Conservation (phyloP, 2,113 vertebrate genomes). For the Laticauda colubrina region DNA sequence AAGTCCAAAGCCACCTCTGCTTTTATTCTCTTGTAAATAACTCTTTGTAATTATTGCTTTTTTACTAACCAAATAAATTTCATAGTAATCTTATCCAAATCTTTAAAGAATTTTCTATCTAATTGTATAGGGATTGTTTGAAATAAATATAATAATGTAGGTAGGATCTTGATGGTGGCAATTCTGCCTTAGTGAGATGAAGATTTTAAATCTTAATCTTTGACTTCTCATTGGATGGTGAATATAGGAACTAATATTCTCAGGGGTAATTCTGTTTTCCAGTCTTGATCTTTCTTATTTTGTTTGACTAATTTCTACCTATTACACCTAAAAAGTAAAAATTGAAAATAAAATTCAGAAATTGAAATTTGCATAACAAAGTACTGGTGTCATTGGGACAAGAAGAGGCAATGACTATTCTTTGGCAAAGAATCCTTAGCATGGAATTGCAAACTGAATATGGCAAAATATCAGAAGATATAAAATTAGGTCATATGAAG, state of each 20-base stretch:
- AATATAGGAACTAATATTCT: not conserved
- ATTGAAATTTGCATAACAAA: not conserved
- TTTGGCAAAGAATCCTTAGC: not conserved
- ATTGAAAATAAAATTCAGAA: not conserved
- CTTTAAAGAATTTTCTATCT: too few species aligned
- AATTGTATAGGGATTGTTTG: too few species aligned
- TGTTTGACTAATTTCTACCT: not conserved
- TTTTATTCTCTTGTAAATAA: too few species aligned
- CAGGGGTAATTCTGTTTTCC: not conserved
- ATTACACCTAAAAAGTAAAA: not conserved
- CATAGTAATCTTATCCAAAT: too few species aligned
- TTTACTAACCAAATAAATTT: too few species aligned
- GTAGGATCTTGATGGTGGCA: too few species aligned
- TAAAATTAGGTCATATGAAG: not conserved
- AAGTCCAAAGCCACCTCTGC: too few species aligned
- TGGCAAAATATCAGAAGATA: not conserved
- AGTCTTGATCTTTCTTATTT: not conserved
- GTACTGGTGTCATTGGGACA: not conserved
- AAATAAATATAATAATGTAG: too few species aligned
- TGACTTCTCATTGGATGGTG: not conserved
- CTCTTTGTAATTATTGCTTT: too few species aligned
- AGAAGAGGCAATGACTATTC: not conserved
- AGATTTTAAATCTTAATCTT: not conserved
- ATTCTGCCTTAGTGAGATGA: too few species aligned
- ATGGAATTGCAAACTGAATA: not conserved